Evolutionary conservation across 2,888 invertebrate genomes (phyloP), one percentile per base, ranked within the genome.

Genomic region (Anodontia alba): DNA sequence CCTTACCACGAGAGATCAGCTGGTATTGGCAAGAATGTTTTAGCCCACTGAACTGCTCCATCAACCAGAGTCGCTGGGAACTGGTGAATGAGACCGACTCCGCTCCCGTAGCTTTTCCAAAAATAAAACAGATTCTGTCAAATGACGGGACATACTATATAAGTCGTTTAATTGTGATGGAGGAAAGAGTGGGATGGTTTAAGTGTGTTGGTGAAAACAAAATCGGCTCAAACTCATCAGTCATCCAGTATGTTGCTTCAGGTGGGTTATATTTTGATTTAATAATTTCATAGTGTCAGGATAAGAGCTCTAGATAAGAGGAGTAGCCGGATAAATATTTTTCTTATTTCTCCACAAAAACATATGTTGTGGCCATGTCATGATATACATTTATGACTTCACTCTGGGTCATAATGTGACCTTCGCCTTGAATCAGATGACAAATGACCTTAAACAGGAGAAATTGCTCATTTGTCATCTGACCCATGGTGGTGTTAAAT

Each of bases 11-110:
- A 1, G 42, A 57, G 7, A 81, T 90, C 51, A 76, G 81, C 33
- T 90, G 89, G 90, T 82, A 76, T 51, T 88, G 83, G 78, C 84
- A 87, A 68, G 36, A 82, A 0, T 89, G 88, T 78, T 49, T 36
- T 29, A 76, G 71, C 49, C 77, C 77, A 12, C 57, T 23, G 1
- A 78, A 78, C 68, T 87, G 86, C 68, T 49, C 74, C 0, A n/a
- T 72, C 8, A 15, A 54, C 33, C 26, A 20, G 26, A 71, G 78
- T n/a, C 76, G 69, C 68, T 86, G 83, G 86, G 62, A 86, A 69
- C 75, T 49, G 42, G 76, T 86, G 42, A 76, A 73, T 17, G 69
- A 78, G 46, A 77, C 73, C 1, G 74, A 68, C 54, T 36, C 49
- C 0, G 71, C 75, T 12, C 49, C 78, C 15, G 80, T 80, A 0